These are phyloP conservation scores for Hydrochoerus hydrochaeris DNA, from an alignment of 2,113 vertebrate genomes.

Conservation along the genomic window DNA sequence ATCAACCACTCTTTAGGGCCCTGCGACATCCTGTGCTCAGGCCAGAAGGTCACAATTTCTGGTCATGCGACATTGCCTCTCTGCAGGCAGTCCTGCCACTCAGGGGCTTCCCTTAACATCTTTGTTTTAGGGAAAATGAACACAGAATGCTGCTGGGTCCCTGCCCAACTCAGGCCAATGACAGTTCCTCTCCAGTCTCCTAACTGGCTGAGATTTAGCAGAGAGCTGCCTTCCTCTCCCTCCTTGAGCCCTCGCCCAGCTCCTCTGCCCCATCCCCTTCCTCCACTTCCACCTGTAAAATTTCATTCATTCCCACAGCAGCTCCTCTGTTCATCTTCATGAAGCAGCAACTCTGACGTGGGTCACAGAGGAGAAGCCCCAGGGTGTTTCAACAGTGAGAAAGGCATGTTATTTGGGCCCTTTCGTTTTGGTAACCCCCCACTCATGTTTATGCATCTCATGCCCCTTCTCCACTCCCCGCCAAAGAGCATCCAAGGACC, in stretches of 20 bases:
- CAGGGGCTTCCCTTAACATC: conserved; percentile 52
- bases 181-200: neutral
- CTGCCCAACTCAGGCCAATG: neutral
- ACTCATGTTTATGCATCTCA: neutral
- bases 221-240: neutral
- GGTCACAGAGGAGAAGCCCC: neutral
- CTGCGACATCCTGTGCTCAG: conserved; percentile 35
- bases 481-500: neutral
- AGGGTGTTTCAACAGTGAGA: neutral
- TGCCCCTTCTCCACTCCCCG: neutral
- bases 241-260: neutral
- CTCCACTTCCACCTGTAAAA: neutral
- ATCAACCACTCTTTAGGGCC: conserved; percentile 41
- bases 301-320: neutral
- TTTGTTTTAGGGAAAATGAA: conserved; percentile 66
- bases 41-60: conserved; percentile 61
- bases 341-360: neutral
- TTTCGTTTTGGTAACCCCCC: neutral
- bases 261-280: neutral
- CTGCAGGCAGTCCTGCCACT: conserved; percentile 50
- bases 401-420: neutral
- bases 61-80: conserved; percentile 47
- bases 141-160: conserved; percentile 19
- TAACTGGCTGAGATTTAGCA: neutral
- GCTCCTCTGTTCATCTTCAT: neutral